Base-by-base conservation (phyloP, 2,113 vertebrate species). In the Bubo bubo region DNA sequence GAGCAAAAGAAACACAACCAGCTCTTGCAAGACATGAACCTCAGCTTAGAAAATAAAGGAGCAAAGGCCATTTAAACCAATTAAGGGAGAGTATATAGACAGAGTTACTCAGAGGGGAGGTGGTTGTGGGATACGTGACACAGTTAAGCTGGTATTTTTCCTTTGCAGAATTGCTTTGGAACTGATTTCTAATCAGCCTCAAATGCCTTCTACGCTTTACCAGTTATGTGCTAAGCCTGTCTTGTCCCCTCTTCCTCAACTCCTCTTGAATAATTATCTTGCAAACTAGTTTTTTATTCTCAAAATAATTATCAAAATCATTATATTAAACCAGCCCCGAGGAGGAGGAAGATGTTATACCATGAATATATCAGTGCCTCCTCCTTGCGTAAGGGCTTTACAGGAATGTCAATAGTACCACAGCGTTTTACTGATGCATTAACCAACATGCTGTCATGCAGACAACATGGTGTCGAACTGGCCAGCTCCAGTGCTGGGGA, bases 51-150 rank as follows among this genome's bases (percentile, higher is more conserved):
- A 94, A 91, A 94, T 22, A 77, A 88, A 94, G 49, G 79, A 80
- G 85, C 81, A 95, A 96, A 96, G 93, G 81, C 80, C 77, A 79
- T 70, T 77, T 55, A 93, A 91, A 95, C 73, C 80, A 93, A 93
- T 96, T 94, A 95, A 87, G 80, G 41, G 12, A 81, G n/a, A 90
- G 53, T 55, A 73, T 27, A 77, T 35, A 75, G 80, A 88, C 37
- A 47, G 56, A 90, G 50, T 30, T 87, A 34, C 22, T 87, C 55
- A 79, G 73, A 70, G 26, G 28, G 18, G 28, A 82, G 10, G 39
- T 17, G 10, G 10, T 9, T 85, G 43, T 85, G 55, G 32, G 18
- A 53, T 89, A 68, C 6, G 34, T 13, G 26, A 45, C 66, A 66
- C 18, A 62, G 35, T 43, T 82, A 82, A 89, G 12, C 12, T 43